A percentile compares a stretch with the other conserved stretches of the same genome.
phyloP scores from a whole-genome alignment of 2,888 invertebrate genomes.

The Acrocyrtus sp. region DNA sequence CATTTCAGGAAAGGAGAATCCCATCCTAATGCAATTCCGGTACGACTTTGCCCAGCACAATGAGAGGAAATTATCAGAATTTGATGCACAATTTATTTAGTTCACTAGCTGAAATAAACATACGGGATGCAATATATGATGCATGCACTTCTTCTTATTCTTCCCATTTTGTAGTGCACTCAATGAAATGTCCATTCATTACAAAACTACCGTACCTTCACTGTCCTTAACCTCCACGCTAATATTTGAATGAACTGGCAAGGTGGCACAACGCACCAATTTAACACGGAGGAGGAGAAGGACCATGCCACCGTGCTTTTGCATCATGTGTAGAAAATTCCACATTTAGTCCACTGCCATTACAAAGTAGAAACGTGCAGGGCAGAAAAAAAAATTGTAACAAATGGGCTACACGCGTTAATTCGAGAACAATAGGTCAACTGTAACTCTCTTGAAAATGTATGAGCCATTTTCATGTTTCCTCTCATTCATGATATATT shows the following conservation, averaged over 20 bases:
- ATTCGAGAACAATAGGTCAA: conserved; percentile 62
- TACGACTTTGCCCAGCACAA: not conserved
- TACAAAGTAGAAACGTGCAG: conserved; percentile 7
- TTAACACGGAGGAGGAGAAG: conserved; percentile 28
- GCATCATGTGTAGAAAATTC: not conserved
- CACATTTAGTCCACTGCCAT: not conserved
- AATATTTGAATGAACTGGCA: conserved; percentile 1
- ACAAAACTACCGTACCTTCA: not conserved
- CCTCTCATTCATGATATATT: conserved; percentile 1
- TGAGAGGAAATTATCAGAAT: not conserved
- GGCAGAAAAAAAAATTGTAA: conserved; percentile 38
- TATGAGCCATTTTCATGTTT: conserved; percentile 25
- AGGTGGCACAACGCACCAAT: conserved; percentile 32
- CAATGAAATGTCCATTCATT: not conserved
- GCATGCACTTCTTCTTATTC: not conserved
- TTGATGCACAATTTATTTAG: conserved; percentile 18
- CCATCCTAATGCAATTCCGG: not conserved
- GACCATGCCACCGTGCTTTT: conserved; percentile 21
- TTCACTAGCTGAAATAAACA: not conserved
- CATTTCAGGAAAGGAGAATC: not conserved
- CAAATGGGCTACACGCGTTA: conserved; percentile 63
- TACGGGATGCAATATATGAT: no score
- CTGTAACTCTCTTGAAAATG: conserved; percentile 54
- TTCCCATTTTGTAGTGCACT: not conserved
- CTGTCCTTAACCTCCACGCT: conserved; percentile 15